A percentile compares a stretch with the other conserved stretches of the same genome.
phyloP scores from a whole-genome alignment of 1,140 invertebrate genomes.

The Cotesia glomerata region DNA sequence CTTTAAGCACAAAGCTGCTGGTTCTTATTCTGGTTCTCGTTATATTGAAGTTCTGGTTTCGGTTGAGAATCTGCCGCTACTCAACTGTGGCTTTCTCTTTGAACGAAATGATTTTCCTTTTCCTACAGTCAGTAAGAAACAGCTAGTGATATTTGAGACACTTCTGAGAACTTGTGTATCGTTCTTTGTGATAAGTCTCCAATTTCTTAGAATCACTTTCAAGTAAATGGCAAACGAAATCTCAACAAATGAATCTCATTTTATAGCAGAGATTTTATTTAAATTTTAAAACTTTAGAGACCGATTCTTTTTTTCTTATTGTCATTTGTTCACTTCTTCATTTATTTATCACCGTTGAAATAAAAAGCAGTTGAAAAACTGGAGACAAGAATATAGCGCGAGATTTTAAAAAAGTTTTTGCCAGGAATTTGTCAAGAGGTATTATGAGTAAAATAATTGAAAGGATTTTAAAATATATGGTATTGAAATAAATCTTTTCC shows the following conservation, averaged over 20 bases:
- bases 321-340: not conserved
- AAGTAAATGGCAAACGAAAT: not conserved
- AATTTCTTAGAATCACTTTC: not conserved
- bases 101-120: not conserved
- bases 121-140: not conserved
- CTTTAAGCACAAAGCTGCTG: not conserved
- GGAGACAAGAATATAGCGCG: too few relatives aligned
- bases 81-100: not conserved
- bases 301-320: not conserved
- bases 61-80: too few relatives aligned
- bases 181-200: conserved; percentile 2
- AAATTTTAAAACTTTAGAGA: too few relatives aligned
- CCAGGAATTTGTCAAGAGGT: not conserved
- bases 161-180: not conserved
- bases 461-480: not conserved
- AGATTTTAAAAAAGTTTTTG: too few relatives aligned
- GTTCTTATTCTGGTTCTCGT: too few relatives aligned
- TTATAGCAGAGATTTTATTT: not conserved
- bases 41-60: too few relatives aligned
- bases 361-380: not conserved
- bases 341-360: not conserved
- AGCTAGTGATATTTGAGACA: not conserved
- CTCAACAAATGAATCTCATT: not conserved
- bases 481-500: conserved; percentile 5
- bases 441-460: not conserved